phyloP scores from a whole-genome alignment of 1,140 invertebrate species.

The Bicyclus anynana region DNA sequence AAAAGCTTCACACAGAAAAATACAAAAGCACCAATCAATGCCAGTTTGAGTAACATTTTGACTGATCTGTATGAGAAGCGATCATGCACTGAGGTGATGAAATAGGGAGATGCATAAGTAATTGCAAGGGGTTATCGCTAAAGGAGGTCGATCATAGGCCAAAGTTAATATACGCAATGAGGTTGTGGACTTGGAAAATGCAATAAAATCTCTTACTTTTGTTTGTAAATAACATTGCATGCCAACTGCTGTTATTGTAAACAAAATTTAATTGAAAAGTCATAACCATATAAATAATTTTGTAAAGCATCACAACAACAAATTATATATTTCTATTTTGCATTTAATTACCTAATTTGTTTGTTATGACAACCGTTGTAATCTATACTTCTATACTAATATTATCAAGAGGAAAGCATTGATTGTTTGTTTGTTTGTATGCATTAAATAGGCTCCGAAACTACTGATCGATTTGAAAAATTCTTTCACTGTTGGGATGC shows the following conservation, averaged over 20 bases:
- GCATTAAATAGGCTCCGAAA: no score
- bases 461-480: no score
- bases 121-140: conserved; percentile 44
- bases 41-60: conserved; percentile 62
- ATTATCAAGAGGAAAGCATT: no score
- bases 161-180: conserved; percentile 24
- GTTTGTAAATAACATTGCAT: conserved; percentile 25
- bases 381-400: no score
- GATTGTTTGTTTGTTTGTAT: no score
- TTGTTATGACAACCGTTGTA: no score
- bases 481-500: no score
- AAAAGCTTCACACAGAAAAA: conserved; percentile 62
- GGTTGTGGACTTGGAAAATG: conserved; percentile 34
- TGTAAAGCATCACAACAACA: no score
- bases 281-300: no score
- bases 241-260: not conserved
- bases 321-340: no score
- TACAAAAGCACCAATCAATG: conserved; percentile 52
- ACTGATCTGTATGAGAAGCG: conserved; percentile 21
- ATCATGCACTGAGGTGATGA: conserved; percentile 35
- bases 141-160: conserved; percentile 25
- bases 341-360: no score
- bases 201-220: conserved; percentile 9
- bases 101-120: conserved; percentile 28
- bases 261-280: not conserved